These are phyloP conservation scores for Mallateleia sp. DNA, from an alignment of 2,888 invertebrate species.

Conservation along the genomic window DNA sequence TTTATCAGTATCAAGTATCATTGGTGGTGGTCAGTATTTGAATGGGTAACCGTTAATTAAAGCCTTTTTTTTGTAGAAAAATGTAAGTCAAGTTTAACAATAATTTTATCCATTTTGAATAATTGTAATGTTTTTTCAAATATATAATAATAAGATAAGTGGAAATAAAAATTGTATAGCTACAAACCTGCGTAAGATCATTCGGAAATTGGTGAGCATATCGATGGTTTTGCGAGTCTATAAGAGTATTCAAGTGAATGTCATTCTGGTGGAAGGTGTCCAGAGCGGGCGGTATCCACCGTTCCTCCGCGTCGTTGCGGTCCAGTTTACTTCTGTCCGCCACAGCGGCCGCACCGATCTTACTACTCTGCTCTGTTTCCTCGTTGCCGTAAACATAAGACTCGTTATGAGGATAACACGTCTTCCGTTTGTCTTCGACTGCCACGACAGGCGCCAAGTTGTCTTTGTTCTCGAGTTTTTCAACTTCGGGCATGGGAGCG, in stretches of 20 bases:
- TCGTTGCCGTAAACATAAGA: slow-evolving; percentile 86
- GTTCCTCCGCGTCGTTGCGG: slow-evolving; percentile 91
- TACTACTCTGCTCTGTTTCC: slow-evolving; percentile 87
- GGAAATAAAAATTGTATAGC: too few relatives aligned
- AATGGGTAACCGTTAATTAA: too few relatives aligned
- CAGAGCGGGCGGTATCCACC: slow-evolving; percentile 92
- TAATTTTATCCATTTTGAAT: too few relatives aligned
- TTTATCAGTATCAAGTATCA: too few relatives aligned
- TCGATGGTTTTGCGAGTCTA: slow-evolving; percentile 88
- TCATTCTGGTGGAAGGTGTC: slow-evolving; percentile 87
- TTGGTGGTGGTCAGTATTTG: too few relatives aligned
- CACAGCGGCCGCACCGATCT: slow-evolving; percentile 85
- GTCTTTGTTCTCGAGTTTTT: slow-evolving; percentile 71
- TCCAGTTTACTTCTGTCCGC: slow-evolving; percentile 89
- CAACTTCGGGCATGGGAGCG: slow-evolving; percentile 41
- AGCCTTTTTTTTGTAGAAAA: too few relatives aligned
- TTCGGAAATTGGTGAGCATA: slow-evolving; percentile 86
- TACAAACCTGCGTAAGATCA: slow-evolving; percentile 80
- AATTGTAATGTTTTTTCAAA: too few relatives aligned
- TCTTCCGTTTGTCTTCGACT: slow-evolving; percentile 86
- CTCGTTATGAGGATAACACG: slow-evolving; percentile 85
- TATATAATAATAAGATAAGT: too few relatives aligned
- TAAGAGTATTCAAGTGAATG: slow-evolving; percentile 85
- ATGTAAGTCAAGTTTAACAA: too few relatives aligned
- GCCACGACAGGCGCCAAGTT: slow-evolving; percentile 35